Percentiles rank a stretch among this genome's conserved stretches.
Evolutionary conservation across 53 echinoderm and acorn worm species (phyloP).

Genomic region (Henricia sp.): DNA sequence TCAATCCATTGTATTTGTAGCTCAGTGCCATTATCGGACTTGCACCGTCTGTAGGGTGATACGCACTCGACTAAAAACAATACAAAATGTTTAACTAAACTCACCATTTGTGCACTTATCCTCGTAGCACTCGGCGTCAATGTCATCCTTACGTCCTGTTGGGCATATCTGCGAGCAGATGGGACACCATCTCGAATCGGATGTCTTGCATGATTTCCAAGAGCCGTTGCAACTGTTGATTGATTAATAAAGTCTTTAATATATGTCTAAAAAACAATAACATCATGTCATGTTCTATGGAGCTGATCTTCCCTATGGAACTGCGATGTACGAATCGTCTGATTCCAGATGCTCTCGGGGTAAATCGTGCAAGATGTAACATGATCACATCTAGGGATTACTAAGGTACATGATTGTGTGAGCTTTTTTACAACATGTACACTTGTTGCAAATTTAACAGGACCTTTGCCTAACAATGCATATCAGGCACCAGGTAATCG

Average conservation of each 20-base stretch:
- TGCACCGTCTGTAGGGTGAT: not conserved
- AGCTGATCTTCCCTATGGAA: no score
- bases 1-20: not conserved
- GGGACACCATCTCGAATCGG: not conserved
- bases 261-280: not conserved
- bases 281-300: not conserved
- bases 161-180: constrained; percentile 18
- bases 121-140: not conserved
- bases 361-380: no score
- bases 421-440: no score
- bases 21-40: not conserved
- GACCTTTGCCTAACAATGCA: no score
- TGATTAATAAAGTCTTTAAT: not conserved
- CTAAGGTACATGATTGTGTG: no score
- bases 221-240: not conserved
- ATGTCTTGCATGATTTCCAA: not conserved
- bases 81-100: no score
- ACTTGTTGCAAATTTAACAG: no score
- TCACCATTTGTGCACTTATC: not conserved
- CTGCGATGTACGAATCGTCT: no score
- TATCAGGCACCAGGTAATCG: no score
- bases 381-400: no score
- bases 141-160: not conserved
- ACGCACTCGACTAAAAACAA: no score
- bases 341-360: no score